Evolutionary conservation across 1,140 invertebrate species (phyloP).

Genomic region (Bombus difficillimus): DNA sequence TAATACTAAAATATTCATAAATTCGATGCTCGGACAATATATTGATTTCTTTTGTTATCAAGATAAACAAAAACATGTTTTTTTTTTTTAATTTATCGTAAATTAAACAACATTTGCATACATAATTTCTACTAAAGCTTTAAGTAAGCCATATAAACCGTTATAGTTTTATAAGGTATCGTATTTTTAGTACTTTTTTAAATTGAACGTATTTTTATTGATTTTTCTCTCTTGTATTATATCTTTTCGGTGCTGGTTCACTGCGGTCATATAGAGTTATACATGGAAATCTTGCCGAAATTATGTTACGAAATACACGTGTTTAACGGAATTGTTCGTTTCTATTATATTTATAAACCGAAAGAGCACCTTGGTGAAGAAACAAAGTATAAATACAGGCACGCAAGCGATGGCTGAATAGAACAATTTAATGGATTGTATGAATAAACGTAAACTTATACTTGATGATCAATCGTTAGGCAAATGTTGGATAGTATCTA

Average conservation of each 20-base stretch:
- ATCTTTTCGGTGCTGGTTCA: conserved; percentile 59
- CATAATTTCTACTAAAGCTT: conserved; percentile 43
- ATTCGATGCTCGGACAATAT: conserved; percentile 24
- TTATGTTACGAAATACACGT: conserved; percentile 37
- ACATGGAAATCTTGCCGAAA: conserved; percentile 47
- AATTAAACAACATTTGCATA: conserved; percentile 18
- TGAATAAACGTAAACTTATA: conserved; percentile 8
- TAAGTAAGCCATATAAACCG: conserved; percentile 25
- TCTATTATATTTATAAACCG: conserved; percentile 48
- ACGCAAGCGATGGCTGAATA: conserved; percentile 24
- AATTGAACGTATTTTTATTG: conserved; percentile 40
- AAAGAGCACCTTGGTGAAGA: conserved; percentile 64
- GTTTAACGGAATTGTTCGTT: conserved; percentile 37
- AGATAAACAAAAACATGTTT: background rate
- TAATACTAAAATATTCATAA: conserved; percentile 19
- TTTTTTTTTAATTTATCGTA: background rate
- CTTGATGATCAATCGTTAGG: conserved; percentile 25
- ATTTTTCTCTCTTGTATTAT: conserved; percentile 51
- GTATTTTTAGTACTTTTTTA: conserved; percentile 50
- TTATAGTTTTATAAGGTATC: conserved; percentile 31
- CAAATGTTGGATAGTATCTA: conserved; percentile 50
- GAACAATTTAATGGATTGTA: conserved; percentile 44
- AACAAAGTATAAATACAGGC: conserved; percentile 59
- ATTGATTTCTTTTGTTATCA: background rate
- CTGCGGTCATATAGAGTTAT: conserved; percentile 48